Evolutionary conservation across 2,797 vertebrate species (phyloP).

Genomic region (Rhincodon typus): DNA sequence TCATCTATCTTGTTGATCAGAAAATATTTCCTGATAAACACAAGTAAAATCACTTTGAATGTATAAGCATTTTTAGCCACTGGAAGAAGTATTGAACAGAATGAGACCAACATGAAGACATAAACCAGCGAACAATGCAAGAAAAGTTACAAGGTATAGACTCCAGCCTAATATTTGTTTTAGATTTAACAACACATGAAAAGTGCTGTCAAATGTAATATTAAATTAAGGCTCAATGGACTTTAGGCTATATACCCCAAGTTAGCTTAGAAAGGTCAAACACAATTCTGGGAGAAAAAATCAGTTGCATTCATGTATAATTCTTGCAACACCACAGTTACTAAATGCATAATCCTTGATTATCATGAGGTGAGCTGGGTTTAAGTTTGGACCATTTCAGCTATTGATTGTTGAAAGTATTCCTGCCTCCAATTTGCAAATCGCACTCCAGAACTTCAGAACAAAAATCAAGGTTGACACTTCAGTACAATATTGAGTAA

Average conservation of each 20-base stretch:
- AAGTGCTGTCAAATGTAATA: too few species aligned
- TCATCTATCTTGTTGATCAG: not conserved
- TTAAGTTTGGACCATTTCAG: not conserved
- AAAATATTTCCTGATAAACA: not conserved
- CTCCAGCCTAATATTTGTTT: not conserved
- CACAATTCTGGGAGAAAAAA: too few species aligned
- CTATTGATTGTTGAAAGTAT: not conserved
- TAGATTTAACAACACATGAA: too few species aligned
- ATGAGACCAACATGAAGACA: not conserved
- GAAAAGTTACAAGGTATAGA: not conserved
- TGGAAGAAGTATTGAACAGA: not conserved
- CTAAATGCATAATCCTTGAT: not conserved
- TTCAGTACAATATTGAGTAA: not conserved
- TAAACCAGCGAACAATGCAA: not conserved
- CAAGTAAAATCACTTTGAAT: not conserved
- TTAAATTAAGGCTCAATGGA: too few species aligned
- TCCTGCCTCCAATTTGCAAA: not conserved
- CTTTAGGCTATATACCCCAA: too few species aligned
- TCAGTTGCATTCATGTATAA: too few species aligned
- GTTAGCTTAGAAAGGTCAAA: too few species aligned
- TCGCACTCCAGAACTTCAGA: not conserved
- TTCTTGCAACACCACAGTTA: too few species aligned
- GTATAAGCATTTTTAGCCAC: not conserved
- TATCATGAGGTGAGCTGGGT: not conserved
- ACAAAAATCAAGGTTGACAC: not conserved